Evolutionary conservation across 2,888 invertebrate genomes (phyloP).

Genomic region (Oxyteleia sp.): DNA sequence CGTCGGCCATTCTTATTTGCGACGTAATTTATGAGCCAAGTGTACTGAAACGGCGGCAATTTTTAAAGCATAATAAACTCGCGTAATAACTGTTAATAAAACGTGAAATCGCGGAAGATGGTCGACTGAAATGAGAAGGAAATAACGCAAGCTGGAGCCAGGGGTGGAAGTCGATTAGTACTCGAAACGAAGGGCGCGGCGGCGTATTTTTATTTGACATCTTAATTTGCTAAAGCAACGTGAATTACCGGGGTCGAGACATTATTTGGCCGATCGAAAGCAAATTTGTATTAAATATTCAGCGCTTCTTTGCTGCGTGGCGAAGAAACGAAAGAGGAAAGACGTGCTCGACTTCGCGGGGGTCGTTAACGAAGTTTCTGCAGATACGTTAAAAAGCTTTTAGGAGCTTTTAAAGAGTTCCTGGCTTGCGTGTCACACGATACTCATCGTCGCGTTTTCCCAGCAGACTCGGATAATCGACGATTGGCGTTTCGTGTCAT

Average conservation of each 20-base stretch:
- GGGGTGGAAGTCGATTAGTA: slow-evolving; percentile 67
- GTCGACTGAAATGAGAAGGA: slow-evolving; percentile 69
- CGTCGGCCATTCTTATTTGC: slow-evolving; percentile 52
- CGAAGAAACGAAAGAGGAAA: slow-evolving; percentile 53
- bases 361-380: slow-evolving; percentile 84
- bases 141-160: slow-evolving; percentile 49
- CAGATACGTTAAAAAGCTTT: slow-evolving; percentile 84
- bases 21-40: slow-evolving; percentile 55
- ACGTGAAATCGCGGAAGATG: slow-evolving; percentile 61
- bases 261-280: slow-evolving; percentile 70
- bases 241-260: slow-evolving; percentile 64
- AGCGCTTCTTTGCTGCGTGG: slow-evolving; percentile 53
- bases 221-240: slow-evolving; percentile 62
- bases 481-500: slow-evolving; percentile 70
- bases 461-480: slow-evolving; percentile 59
- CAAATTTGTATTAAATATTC: slow-evolving; percentile 72
- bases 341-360: slow-evolving; percentile 65
- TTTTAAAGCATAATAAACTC: slow-evolving; percentile 68
- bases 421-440: slow-evolving; percentile 76
- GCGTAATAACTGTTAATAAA: slow-evolving; percentile 72
- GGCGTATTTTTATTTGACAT: slow-evolving; percentile 71
- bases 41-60: slow-evolving; percentile 42
- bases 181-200: slow-evolving; percentile 39
- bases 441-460: slow-evolving; percentile 73
- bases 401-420: slow-evolving; percentile 81